Percentiles rank a stretch among this genome's conserved stretches.
Conservation (phyloP, 2,888 invertebrate genomes). For the Stenichneumon culpator region DNA sequence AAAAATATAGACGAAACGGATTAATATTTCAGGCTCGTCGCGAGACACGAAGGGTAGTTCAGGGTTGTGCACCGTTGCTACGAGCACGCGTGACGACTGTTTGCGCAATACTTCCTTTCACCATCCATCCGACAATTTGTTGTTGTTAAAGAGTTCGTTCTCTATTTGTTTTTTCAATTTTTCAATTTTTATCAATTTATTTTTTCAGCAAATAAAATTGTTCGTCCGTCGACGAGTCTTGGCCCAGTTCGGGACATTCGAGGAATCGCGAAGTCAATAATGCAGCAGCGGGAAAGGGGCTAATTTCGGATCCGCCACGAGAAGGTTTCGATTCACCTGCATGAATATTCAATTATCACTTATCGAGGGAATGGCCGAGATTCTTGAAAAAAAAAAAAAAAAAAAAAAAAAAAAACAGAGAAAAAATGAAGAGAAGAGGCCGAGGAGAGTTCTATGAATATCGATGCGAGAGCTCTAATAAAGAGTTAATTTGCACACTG, state of each 20-base stretch:
- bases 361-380: slow-evolving; percentile 23
- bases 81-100: background rate
- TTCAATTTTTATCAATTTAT: background rate
- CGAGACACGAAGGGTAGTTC: slow-evolving; percentile 39
- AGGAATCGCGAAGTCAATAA: slow-evolving; percentile 9
- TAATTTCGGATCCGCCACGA: slow-evolving; percentile 41
- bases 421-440: background rate
- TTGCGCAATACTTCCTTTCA: background rate
- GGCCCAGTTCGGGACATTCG: background rate
- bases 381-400: slow-evolving; percentile 6
- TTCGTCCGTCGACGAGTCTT: background rate
- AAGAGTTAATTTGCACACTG: slow-evolving; percentile 56
- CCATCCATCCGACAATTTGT: background rate
- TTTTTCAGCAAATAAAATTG: background rate
- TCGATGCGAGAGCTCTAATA: slow-evolving; percentile 49
- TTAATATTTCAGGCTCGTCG: slow-evolving; percentile 25
- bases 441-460: slow-evolving; percentile 42
- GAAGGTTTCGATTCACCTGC: slow-evolving; percentile 45
- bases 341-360: slow-evolving; percentile 63
- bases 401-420: too few relatives aligned
- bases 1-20: slow-evolving; percentile 12
- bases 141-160: background rate
- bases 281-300: slow-evolving; percentile 35
- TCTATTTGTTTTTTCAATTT: background rate
- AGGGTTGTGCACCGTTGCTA: slow-evolving; percentile 7